These are phyloP conservation scores for Myioborus melanocephalus DNA, from an alignment of 2,797 vertebrate species.

Conservation along the genomic window DNA sequence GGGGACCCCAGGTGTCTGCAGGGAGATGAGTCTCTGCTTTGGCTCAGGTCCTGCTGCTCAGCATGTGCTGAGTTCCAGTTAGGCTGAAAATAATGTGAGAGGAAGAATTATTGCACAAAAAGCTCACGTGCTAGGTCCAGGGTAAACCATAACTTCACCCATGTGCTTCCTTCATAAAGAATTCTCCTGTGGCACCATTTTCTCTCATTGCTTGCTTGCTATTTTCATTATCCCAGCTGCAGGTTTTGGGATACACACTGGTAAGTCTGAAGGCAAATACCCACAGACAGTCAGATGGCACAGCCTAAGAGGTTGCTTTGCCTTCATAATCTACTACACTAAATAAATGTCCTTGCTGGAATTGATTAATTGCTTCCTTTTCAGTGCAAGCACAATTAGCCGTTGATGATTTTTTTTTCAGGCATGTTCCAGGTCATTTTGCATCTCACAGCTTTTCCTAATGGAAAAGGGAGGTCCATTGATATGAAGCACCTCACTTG, in stretches of 20 bases:
- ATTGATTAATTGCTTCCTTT: background rate
- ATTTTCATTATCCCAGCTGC: background rate
- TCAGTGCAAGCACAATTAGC: background rate
- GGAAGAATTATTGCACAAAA: background rate
- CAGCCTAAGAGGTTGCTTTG: background rate
- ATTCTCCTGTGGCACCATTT: background rate
- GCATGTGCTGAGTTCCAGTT: background rate
- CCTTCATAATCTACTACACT: background rate
- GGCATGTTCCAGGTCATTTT: background rate
- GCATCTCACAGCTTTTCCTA: background rate
- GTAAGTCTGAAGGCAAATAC: background rate
- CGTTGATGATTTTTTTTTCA: background rate
- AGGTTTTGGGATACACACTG: background rate
- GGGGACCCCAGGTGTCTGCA: background rate
- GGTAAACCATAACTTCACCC: background rate
- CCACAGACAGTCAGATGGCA: background rate
- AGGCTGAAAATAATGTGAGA: background rate
- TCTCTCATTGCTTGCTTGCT: background rate
- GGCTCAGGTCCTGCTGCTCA: background rate
- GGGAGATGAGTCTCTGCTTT: background rate
- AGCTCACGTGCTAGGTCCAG: rapidly evolving
- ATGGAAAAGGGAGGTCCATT: background rate
- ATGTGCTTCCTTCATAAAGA: background rate
- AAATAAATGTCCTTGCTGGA: background rate
- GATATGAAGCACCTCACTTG: background rate